A percentile compares a stretch with the other conserved stretches of the same genome.
These are phyloP conservation scores for Caracal caracal DNA, from an alignment of 2,113 vertebrate genomes.

Conservation along the genomic window DNA sequence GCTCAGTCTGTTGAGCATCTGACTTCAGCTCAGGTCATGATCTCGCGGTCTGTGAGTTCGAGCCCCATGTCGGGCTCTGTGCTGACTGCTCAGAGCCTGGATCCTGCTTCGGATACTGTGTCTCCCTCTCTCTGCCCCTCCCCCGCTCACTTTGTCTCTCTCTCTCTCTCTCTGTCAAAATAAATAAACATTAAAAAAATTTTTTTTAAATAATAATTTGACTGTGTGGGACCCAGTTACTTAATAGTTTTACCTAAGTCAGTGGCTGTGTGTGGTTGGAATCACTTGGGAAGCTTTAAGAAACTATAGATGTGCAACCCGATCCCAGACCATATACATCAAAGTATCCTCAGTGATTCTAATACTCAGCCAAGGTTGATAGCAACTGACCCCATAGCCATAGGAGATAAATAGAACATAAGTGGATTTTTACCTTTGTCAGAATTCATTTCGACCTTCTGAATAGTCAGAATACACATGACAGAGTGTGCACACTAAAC, in stretches of 20 bases:
- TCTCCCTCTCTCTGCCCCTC: too few relatives aligned
- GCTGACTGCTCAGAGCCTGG: too few relatives aligned
- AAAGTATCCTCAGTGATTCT: background rate
- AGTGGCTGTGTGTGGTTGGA: background rate
- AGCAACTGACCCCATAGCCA: background rate
- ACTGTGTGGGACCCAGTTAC: constrained; percentile 44
- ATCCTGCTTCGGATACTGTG: too few relatives aligned
- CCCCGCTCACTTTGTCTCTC: too few relatives aligned
- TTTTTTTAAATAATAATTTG: constrained; percentile 68
- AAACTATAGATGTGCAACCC: background rate
- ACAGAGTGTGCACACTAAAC: background rate
- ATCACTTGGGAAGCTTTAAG: constrained; percentile 1
- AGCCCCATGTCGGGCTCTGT: too few relatives aligned
- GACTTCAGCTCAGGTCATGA: too few relatives aligned
- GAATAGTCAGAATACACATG: background rate
- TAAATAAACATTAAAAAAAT: constrained; percentile 40
- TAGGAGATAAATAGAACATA: background rate
- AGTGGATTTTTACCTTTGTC: background rate
- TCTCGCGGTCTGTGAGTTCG: too few relatives aligned
- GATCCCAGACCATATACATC: background rate
- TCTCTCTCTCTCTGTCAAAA: too few relatives aligned
- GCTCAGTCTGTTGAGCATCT: too few relatives aligned
- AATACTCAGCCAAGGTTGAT: background rate
- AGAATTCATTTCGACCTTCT: background rate
- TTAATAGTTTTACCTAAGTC: constrained; percentile 36